phyloP scores from a whole-genome alignment of 2,797 vertebrate genomes.

The Epinephelus awoara region DNA sequence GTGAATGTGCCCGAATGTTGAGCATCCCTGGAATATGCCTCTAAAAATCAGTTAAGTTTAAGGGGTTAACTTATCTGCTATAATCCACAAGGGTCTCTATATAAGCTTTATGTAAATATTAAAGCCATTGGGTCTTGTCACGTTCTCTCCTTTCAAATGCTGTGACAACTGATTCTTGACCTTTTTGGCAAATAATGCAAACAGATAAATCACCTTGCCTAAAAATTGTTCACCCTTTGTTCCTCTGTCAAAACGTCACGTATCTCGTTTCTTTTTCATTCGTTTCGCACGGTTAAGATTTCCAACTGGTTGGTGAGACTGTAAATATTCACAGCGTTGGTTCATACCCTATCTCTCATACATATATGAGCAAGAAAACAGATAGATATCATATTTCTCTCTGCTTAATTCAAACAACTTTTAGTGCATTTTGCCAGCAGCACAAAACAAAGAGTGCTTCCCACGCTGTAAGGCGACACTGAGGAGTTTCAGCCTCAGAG shows the following conservation, averaged over 20 bases:
- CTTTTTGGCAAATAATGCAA: neutral
- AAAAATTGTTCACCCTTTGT: neutral
- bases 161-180: neutral
- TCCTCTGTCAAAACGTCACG: neutral
- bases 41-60: neutral
- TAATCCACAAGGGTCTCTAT: neutral
- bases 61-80: neutral
- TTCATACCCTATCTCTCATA: neutral
- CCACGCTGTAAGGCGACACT: slow-evolving; percentile 40
- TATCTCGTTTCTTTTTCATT: slow-evolving; percentile 4
- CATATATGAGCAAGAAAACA: neutral
- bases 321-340: neutral
- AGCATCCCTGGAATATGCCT: too few relatives aligned
- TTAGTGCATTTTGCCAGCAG: slow-evolving; percentile 4
- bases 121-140: neutral
- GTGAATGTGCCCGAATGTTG: too few relatives aligned
- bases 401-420: neutral
- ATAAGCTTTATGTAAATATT: neutral
- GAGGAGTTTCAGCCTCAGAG: slow-evolving; percentile 18
- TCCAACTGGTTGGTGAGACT: neutral
- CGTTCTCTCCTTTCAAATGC: neutral
- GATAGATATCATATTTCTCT: slow-evolving; percentile 15
- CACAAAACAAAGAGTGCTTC: slow-evolving; percentile 25
- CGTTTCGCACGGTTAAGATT: neutral
- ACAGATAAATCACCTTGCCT: neutral